These are phyloP conservation scores for Stegodyphus dumicola DNA, from an alignment of 1,140 invertebrate species.

Conservation along the genomic window DNA sequence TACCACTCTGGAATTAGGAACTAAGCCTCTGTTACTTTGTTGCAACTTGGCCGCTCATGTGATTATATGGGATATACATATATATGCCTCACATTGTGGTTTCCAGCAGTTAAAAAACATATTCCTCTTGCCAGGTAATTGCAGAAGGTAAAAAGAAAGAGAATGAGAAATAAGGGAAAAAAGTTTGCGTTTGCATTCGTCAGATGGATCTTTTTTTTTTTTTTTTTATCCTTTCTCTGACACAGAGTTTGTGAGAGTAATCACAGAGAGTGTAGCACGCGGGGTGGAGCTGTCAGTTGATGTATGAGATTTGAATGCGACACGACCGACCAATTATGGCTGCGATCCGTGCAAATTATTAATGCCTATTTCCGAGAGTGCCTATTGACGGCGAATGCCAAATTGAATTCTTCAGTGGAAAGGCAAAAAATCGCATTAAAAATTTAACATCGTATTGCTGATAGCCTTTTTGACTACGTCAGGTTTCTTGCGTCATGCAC, in stretches of 20 bases:
- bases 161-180: neutral
- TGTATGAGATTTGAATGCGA: slow-evolving; percentile 42
- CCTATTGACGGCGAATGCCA: neutral
- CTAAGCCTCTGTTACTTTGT: slow-evolving; percentile 23
- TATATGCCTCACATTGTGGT: slow-evolving; percentile 6
- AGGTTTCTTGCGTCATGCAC: too few relatives aligned
- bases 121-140: slow-evolving; percentile 3
- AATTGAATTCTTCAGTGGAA: neutral
- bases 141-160: neutral
- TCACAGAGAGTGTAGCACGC: slow-evolving; percentile 34
- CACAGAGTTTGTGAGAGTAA: slow-evolving; percentile 8
- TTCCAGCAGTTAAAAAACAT: slow-evolving; percentile 2
- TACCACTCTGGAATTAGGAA: slow-evolving; percentile 17
- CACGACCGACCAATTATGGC: slow-evolving; percentile 44
- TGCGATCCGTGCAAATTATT: slow-evolving; percentile 24
- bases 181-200: too few relatives aligned
- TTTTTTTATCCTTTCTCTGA: neutral
- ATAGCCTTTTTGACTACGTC: too few relatives aligned
- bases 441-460: too few relatives aligned
- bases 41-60: neutral
- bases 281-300: slow-evolving; percentile 31
- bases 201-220: slow-evolving; percentile 10
- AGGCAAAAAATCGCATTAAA: too few relatives aligned
- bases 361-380: slow-evolving; percentile 37
- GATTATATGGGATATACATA: neutral